phyloP scores from a whole-genome alignment of 2,797 vertebrate species.

The Pangasius krempfi region DNA sequence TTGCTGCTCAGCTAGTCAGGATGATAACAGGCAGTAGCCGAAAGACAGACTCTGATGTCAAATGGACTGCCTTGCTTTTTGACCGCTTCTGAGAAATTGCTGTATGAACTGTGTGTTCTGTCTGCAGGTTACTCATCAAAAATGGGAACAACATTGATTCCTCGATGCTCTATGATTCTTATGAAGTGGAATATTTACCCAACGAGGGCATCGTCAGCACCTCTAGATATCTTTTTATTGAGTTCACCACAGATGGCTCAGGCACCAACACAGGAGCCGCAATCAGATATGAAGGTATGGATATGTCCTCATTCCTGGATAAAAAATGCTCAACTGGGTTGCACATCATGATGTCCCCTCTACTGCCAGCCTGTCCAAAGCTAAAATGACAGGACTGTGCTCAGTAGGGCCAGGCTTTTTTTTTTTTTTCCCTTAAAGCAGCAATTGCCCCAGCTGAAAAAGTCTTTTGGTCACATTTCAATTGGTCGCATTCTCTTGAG shows the following conservation, averaged over 20 bases:
- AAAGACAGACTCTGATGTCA: background rate
- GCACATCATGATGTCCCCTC: background rate
- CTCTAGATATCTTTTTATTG: constrained; percentile 84
- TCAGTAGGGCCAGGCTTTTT: background rate
- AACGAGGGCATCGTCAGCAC: constrained; percentile 93
- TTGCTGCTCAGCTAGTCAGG: background rate
- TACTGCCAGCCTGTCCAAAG: background rate
- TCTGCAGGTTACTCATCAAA: constrained; percentile 89
- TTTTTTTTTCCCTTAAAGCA: background rate
- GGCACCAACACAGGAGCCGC: constrained; percentile 89
- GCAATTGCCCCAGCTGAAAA: constrained; percentile 31
- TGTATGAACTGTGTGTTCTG: background rate
- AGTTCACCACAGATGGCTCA: constrained; percentile 90
- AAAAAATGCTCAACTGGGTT: constrained; percentile 8
- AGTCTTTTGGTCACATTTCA: background rate
- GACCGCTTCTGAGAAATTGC: background rate
- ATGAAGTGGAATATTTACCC: constrained; percentile 95
- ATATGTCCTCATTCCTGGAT: background rate
- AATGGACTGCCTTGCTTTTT: background rate
- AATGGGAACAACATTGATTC: constrained; percentile 94
- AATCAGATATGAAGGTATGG: constrained; percentile 90
- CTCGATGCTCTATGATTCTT: constrained; percentile 91
- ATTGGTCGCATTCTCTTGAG: background rate
- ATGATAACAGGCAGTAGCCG: background rate
- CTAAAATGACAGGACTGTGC: background rate